phyloP scores from a whole-genome alignment of 2,888 invertebrate genomes.

The Geotrupes spiniger region DNA sequence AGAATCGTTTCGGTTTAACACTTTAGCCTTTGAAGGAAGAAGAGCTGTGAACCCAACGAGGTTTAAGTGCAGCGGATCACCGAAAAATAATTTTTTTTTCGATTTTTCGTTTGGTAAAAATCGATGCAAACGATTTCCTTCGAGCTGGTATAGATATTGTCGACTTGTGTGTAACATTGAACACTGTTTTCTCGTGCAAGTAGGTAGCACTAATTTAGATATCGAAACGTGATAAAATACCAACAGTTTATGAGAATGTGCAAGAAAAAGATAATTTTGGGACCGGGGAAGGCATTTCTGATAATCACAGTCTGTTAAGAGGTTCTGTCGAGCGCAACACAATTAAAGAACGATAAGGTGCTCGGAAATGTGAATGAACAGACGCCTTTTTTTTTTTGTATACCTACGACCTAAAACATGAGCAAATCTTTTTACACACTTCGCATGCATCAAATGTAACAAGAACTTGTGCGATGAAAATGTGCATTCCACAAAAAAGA shows the following conservation, averaged over 20 bases:
- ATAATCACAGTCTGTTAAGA: conserved; percentile 54
- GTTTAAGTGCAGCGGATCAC: too few relatives aligned
- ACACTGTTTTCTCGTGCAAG: background rate
- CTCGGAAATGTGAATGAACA: conserved; percentile 36
- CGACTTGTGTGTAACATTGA: too few relatives aligned
- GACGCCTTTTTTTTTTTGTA: conserved; percentile 44
- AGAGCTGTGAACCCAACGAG: too few relatives aligned
- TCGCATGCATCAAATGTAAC: conserved; percentile 40
- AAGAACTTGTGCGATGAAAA: conserved; percentile 45
- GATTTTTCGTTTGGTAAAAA: too few relatives aligned
- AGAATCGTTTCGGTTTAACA: too few relatives aligned
- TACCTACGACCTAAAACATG: conserved; percentile 43
- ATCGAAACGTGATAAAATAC: conserved; percentile 18
- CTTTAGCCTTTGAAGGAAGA: too few relatives aligned
- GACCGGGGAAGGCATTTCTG: conserved; percentile 52
- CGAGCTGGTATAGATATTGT: too few relatives aligned
- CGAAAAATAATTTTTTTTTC: too few relatives aligned
- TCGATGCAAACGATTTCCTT: too few relatives aligned
- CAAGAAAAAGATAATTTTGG: conserved; percentile 37
- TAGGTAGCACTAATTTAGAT: conserved; percentile 14
- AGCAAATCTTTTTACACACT: conserved; percentile 37
- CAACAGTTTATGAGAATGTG: conserved; percentile 26
- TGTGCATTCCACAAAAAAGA: conserved; percentile 32
- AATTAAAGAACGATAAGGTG: conserved; percentile 26
- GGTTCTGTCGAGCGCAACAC: conserved; percentile 36